A percentile compares a stretch with the other conserved stretches of the same genome.
Evolutionary conservation across 53 echinoderm and acorn worm genomes (phyloP).

Genomic region (Arbacia lixula): DNA sequence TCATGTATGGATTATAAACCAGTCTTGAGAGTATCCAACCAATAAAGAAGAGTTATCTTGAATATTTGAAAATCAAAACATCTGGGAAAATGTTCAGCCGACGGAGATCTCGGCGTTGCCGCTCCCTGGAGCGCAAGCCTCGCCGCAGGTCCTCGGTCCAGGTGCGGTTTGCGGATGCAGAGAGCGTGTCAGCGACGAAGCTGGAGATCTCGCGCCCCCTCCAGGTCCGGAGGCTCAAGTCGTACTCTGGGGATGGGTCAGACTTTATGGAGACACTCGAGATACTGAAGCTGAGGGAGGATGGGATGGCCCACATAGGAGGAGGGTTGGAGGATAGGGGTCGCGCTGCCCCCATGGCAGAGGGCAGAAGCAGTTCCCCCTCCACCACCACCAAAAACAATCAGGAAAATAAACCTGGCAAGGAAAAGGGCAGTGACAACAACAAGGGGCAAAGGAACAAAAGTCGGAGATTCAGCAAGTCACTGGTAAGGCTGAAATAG

Average conservation of each 20-base stretch:
- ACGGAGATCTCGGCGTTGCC: constrained; percentile 41
- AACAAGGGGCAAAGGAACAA: too few species aligned
- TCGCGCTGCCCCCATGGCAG: neutral
- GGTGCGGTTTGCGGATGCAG: constrained; percentile 46
- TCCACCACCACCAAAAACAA: too few species aligned
- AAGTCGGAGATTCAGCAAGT: too few species aligned
- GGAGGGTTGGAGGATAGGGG: neutral
- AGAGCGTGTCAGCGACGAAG: constrained; percentile 25
- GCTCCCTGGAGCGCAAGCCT: constrained; percentile 69
- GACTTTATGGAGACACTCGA: constrained; percentile 37
- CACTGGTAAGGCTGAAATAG: too few species aligned
- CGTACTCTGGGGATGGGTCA: constrained; percentile 57
- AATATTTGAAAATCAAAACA: neutral
- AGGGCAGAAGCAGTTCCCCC: neutral
- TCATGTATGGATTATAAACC: too few species aligned
- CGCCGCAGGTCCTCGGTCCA: constrained; percentile 55
- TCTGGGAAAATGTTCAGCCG: constrained; percentile 42
- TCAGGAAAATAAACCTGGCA: constrained; percentile 7
- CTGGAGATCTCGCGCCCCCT: constrained; percentile 50
- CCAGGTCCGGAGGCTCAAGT: constrained; percentile 36
- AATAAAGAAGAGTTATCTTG: neutral
- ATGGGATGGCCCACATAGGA: too few species aligned
- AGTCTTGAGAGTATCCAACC: neutral
- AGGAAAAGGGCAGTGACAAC: too few species aligned
- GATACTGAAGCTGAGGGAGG: too few species aligned